Evolutionary conservation across 1,140 invertebrate genomes (phyloP).

Genomic region (Brachionus koreanus): DNA sequence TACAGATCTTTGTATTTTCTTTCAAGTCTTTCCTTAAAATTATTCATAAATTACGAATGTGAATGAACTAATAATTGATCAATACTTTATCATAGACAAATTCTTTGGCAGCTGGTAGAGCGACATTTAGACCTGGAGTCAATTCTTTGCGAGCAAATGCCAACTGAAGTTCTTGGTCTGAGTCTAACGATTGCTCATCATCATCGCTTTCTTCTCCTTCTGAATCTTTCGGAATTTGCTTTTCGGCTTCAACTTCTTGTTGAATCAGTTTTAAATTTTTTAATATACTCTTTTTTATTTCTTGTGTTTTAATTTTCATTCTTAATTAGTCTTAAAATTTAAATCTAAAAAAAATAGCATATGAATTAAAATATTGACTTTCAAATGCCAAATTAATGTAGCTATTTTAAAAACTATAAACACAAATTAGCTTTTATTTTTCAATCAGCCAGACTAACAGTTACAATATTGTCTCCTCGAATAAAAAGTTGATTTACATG

Average conservation of each 20-base stretch:
- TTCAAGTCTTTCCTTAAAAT: conserved; percentile 16
- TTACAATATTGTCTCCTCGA: conserved; percentile 76
- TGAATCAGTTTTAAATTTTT: conserved; percentile 39
- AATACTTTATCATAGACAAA: conserved; percentile 44
- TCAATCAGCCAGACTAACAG: conserved; percentile 55
- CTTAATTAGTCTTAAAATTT: background rate
- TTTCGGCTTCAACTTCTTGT: conserved; percentile 11
- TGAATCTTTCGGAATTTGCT: background rate
- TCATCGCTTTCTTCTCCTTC: conserved; percentile 36
- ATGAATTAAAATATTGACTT: background rate
- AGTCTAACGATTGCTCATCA: conserved; percentile 43
- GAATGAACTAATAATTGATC: background rate
- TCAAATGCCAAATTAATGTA: conserved; percentile 3
- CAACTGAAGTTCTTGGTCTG: conserved; percentile 38
- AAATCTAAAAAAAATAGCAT: background rate
- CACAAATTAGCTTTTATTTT: background rate
- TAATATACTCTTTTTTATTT: conserved; percentile 32
- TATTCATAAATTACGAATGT: background rate
- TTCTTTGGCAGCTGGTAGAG: background rate
- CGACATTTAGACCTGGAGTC: conserved; percentile 21
- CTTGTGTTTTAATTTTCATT: conserved; percentile 44
- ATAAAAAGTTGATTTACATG: conserved; percentile 75
- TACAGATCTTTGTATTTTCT: conserved; percentile 41
- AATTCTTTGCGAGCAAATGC: background rate
- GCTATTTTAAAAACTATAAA: background rate